Evolutionary conservation across 2,797 vertebrate genomes (phyloP).

Genomic region (Argentina silus): DNA sequence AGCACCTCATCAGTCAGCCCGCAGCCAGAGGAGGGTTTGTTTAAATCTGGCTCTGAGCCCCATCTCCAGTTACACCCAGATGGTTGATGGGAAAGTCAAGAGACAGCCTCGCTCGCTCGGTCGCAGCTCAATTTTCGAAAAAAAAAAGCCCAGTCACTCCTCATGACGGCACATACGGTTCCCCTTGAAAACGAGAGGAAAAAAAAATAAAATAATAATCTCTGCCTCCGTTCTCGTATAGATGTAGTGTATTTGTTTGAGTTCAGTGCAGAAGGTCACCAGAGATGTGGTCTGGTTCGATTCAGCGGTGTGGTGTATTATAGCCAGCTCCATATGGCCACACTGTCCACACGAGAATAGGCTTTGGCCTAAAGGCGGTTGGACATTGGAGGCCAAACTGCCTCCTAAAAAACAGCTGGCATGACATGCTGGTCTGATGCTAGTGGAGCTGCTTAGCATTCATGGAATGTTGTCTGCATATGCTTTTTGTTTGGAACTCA

Average conservation of each 20-base stretch:
- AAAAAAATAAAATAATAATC: too few species aligned
- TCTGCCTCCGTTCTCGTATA: constrained; percentile 26
- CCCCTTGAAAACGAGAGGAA: constrained; percentile 22
- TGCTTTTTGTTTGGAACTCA: constrained; percentile 47
- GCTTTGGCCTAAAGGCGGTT: constrained; percentile 54
- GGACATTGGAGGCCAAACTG: constrained; percentile 18
- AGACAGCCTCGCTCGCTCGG: constrained; percentile 48
- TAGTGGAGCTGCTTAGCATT: constrained; percentile 30
- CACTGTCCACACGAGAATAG: constrained; percentile 44
- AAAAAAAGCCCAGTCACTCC: constrained; percentile 38
- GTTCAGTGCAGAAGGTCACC: constrained; percentile 52
- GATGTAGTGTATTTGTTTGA: constrained; percentile 40
- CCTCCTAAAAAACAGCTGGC: constrained; percentile 43
- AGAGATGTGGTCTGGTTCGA: constrained; percentile 54
- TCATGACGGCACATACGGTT: constrained; percentile 47
- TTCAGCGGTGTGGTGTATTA: constrained; percentile 41
- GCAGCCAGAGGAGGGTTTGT: constrained; percentile 61
- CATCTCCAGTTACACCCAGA: constrained; percentile 68
- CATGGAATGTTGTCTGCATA: constrained; percentile 39
- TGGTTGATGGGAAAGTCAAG: constrained; percentile 58
- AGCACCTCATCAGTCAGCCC: constrained; percentile 78
- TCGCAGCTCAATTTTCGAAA: constrained; percentile 34
- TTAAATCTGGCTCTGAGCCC: constrained; percentile 65
- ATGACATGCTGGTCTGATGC: constrained; percentile 20
- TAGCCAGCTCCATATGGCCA: constrained; percentile 53